Evolutionary conservation across 2,797 vertebrate species (phyloP), one percentile per base, ranked within the genome.

Genomic region (Dromococcyx pavoninus): DNA sequence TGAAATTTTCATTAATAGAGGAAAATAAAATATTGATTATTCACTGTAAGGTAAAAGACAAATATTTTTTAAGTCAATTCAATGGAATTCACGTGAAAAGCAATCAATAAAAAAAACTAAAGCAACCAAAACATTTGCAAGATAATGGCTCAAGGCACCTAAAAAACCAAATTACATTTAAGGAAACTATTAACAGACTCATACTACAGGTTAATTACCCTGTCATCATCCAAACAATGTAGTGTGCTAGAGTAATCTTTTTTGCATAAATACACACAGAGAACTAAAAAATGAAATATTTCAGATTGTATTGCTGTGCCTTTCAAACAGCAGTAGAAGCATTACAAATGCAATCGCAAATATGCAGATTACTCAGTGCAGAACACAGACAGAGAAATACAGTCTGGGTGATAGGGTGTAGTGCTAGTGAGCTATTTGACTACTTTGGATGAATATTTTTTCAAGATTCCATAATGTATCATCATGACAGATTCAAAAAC

Each of bases 251-350:
- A 50, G 65, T 62, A 84, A 82, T 72, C 23, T 39, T 61, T 86
- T 87, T 75, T 81, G 37, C 33, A 79, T 82, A 93, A 91, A 92
- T 64, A 87, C 46, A 78, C 13, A 33, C 11, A 67, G 33, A 71
- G 66, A 82, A 86, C 54, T 91, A 54, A 91, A 84, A 87, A 89
- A 73, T 46, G 60, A 82, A 94, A 89, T 66, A 69, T 83, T 92
- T 77, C 83, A 71, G n/a, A 70, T 37, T 30, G 14, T 4, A 11
- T 18, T 72, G 24, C 43, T 30, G 14, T 65, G 62, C 58, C 39
- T 92, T 89, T 89, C 54, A 58, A 69, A 70, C 11, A 66, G 58
- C 2, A 67, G 58, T 3, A 65, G 74, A 69, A 82, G 41, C 51
- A 60, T 73, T 85, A 62, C 37, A 62, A 91, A 82, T 51, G 67